A percentile compares a stretch with the other conserved stretches of the same genome.
Evolutionary conservation across 2,113 vertebrate genomes (phyloP).

Genomic region (Rhynchomys soricoides): DNA sequence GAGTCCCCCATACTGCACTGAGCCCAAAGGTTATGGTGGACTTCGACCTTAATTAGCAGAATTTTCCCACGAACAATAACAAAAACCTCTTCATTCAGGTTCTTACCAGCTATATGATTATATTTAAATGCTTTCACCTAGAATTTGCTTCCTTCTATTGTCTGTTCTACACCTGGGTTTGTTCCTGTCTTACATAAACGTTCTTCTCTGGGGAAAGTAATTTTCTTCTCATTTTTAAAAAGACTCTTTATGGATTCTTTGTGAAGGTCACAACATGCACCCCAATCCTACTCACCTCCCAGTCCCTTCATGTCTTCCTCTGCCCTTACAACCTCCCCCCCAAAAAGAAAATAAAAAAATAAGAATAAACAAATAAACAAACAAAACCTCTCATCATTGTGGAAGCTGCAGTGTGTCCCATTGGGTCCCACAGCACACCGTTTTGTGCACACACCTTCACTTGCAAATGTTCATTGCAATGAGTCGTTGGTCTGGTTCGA

Average conservation of each 20-base stretch:
- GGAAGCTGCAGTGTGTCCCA: neutral
- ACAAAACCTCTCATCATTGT: neutral
- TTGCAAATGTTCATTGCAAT: too few species aligned
- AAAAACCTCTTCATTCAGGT: neutral
- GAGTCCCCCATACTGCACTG: too few species aligned
- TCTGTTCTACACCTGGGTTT: neutral
- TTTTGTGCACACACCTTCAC: too few species aligned
- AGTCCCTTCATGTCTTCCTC: neutral
- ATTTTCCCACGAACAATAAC: neutral
- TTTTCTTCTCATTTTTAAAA: neutral
- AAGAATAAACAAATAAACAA: neutral
- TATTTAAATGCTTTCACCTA: neutral
- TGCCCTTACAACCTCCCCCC: neutral
- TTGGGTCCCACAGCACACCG: neutral
- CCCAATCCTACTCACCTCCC: neutral
- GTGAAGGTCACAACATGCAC: neutral
- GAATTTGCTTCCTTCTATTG: neutral
- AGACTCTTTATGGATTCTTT: neutral
- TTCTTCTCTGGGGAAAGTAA: neutral
- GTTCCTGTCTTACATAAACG: neutral
- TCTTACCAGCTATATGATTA: neutral
- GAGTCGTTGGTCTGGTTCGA: too few species aligned
- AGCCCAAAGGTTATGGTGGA: too few species aligned
- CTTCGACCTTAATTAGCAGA: too few species aligned
- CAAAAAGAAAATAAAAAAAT: neutral